Conservation (phyloP, 53 echinoderm and acorn worm species). For the Actinopyga echinites region DNA sequence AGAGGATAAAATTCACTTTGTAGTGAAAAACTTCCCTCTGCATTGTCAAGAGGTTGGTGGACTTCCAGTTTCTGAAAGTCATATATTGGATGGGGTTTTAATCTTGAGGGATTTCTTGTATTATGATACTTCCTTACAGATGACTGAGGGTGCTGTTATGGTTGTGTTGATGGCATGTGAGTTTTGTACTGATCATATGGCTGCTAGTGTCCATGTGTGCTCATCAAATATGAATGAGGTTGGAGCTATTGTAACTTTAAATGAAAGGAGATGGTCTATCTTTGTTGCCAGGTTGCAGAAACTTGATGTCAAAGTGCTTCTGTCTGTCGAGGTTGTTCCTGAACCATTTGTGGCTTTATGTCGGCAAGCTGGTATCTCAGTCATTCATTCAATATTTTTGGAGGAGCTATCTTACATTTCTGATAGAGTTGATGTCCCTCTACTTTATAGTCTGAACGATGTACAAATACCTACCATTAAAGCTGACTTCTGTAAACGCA, state of each 20-base stretch:
- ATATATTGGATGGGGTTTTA: neutral
- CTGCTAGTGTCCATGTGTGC: neutral
- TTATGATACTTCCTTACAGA: neutral
- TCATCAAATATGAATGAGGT: neutral
- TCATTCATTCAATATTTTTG: conserved; percentile 5
- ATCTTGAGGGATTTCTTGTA: conserved; percentile 12
- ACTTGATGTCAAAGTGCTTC: neutral
- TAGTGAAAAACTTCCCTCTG: neutral
- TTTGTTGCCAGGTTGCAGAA: neutral
- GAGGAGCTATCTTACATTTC: neutral
- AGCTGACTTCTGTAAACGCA: neutral
- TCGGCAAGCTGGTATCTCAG: conserved; percentile 2
- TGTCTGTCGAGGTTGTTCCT: conserved; percentile 1
- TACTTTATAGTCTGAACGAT: neutral
- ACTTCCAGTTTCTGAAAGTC: neutral
- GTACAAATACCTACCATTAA: neutral
- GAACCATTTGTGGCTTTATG: conserved; percentile 1
- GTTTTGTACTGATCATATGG: neutral
- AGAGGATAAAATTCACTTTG: neutral
- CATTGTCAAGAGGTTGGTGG: conserved; percentile 28
- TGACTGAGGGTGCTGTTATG: neutral
- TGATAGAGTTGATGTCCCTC: conserved; percentile 4
- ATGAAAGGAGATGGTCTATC: neutral
- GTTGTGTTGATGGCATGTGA: conserved; percentile 6
- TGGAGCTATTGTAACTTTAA: neutral